These are phyloP conservation scores for Sebastes vulpes DNA, from an alignment of 2,797 vertebrate genomes.

Conservation along the genomic window DNA sequence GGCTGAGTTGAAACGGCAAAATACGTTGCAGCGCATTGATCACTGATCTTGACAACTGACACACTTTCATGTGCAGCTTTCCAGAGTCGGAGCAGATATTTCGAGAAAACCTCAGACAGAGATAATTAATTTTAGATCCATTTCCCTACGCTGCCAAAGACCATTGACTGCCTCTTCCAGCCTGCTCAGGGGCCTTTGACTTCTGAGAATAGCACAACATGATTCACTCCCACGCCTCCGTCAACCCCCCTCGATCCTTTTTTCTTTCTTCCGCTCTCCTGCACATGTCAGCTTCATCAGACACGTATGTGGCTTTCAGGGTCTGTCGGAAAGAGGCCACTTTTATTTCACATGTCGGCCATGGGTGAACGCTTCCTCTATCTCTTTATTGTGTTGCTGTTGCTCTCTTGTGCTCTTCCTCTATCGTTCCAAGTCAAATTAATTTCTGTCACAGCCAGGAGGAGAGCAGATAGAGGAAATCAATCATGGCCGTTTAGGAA, in stretches of 20 bases:
- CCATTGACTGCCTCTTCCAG: conserved; percentile 29
- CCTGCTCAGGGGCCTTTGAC: conserved; percentile 43
- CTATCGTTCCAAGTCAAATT: conserved; percentile 2
- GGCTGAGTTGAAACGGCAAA: conserved; percentile 5
- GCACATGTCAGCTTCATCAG: conserved; percentile 59
- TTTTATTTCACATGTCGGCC: conserved; percentile 6
- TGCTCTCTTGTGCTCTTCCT: conserved; percentile 8
- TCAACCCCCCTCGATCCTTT: not conserved
- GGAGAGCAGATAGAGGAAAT: conserved; percentile 33
- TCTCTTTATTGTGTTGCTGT: conserved; percentile 8
- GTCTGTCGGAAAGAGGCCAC: conserved; percentile 2
- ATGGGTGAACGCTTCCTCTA: conserved; percentile 11
- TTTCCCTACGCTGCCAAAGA: conserved; percentile 40
- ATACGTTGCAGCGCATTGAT: not conserved
- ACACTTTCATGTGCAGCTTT: not conserved
- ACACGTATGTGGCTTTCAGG: conserved; percentile 50
- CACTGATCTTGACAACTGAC: conserved; percentile 39
- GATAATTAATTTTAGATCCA: conserved; percentile 63
- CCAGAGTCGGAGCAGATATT: conserved; percentile 7
- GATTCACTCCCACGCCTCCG: conserved; percentile 60
- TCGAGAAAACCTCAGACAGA: conserved; percentile 16
- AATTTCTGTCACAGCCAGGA: conserved; percentile 29
- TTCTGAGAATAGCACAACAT: conserved; percentile 52
- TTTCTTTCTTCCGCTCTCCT: conserved; percentile 37
- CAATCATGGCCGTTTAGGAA: conserved; percentile 30